These are phyloP conservation scores for Hycleus phaleratus DNA, from an alignment of 1,140 invertebrate species.

Conservation along the genomic window DNA sequence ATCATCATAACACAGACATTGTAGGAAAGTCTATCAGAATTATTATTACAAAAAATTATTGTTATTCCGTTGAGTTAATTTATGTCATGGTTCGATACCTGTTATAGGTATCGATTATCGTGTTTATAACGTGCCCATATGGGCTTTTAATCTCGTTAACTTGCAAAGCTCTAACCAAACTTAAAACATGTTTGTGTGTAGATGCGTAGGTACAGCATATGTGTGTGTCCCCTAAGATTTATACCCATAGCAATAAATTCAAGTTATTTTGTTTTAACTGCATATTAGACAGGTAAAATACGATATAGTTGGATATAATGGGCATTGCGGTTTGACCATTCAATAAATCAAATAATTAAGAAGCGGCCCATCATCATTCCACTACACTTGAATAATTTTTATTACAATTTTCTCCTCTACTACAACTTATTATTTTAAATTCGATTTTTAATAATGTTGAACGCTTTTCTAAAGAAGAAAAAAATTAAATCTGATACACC, in stretches of 20 bases:
- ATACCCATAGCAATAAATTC: constrained; percentile 23
- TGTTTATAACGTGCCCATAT: too few relatives aligned
- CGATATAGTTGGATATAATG: constrained; percentile 20
- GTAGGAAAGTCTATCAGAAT: too few relatives aligned
- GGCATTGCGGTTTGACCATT: constrained; percentile 20
- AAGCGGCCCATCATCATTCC: constrained; percentile 14
- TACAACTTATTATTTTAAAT: too few relatives aligned
- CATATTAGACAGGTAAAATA: constrained; percentile 30
- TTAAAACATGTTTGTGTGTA: background rate
- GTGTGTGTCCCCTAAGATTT: constrained; percentile 20
- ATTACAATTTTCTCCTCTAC: too few relatives aligned
- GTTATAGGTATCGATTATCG: background rate
- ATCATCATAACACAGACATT: too few relatives aligned
- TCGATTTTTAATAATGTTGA: too few relatives aligned
- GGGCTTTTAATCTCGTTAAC: too few relatives aligned
- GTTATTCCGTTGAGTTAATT: too few relatives aligned
- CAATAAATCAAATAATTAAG: constrained; percentile 29
- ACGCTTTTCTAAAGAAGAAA: too few relatives aligned
- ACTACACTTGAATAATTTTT: too few relatives aligned
- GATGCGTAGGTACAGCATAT: constrained; percentile 2
- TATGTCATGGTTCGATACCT: background rate
- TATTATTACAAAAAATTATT: too few relatives aligned
- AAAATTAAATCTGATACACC: too few relatives aligned
- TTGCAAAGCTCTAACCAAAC: background rate
- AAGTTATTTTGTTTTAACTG: constrained; percentile 26